These are phyloP conservation scores for Carollia perspicillata DNA, from an alignment of 2,113 vertebrate genomes.

Conservation along the genomic window DNA sequence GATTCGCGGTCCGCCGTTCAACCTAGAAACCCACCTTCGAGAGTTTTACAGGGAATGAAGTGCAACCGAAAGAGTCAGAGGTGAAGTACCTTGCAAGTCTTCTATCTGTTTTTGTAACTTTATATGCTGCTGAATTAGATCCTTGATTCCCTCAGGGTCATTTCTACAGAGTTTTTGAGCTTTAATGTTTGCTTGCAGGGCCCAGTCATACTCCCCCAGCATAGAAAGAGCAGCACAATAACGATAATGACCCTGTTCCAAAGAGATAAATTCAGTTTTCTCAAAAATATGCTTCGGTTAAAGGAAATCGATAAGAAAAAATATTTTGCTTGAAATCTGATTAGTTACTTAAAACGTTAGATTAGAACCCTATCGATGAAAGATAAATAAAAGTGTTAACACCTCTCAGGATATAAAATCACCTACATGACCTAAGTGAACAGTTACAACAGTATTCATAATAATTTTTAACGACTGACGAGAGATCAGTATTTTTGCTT, in stretches of 20 bases:
- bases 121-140: constrained; percentile 84
- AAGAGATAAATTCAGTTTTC: constrained; percentile 37
- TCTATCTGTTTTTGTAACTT: constrained; percentile 78
- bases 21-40: constrained; percentile 51
- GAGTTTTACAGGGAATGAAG: constrained; percentile 27
- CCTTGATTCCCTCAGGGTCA: constrained; percentile 81
- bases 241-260: constrained; percentile 91
- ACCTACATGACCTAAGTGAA: constrained; percentile 22
- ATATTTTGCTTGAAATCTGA: constrained; percentile 41
- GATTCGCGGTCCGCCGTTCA: not conserved
- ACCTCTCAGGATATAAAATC: constrained; percentile 23
- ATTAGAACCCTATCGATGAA: constrained; percentile 6
- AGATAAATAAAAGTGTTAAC: constrained; percentile 32
- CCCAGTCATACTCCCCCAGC: constrained; percentile 83
- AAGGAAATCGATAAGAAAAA: constrained; percentile 51
- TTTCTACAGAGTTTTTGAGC: constrained; percentile 84
- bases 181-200: constrained; percentile 85
- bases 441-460: constrained; percentile 7
- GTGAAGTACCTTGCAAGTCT: constrained; percentile 77
- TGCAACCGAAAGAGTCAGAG: constrained; percentile 57
- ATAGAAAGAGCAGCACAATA: constrained; percentile 91
- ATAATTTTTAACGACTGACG: not conserved
- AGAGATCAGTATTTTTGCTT: not conserved
- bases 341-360: constrained; percentile 34
- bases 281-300: constrained; percentile 56